Percentiles rank a stretch among this genome's conserved stretches.
These are phyloP conservation scores for Agrotis puta DNA, from an alignment of 2,888 invertebrate species.

Conservation along the genomic window DNA sequence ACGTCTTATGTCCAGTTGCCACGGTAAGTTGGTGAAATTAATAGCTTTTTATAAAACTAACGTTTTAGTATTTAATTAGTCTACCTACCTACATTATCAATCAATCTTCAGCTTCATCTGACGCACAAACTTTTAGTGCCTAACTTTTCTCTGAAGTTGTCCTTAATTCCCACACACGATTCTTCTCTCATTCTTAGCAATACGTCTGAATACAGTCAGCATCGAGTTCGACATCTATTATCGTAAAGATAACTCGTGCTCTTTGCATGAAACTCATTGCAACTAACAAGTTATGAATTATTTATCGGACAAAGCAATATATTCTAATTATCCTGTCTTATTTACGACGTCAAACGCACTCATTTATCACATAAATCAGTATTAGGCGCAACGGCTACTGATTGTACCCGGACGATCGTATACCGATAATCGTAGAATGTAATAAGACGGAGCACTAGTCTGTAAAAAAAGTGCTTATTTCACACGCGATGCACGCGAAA, in stretches of 20 bases:
- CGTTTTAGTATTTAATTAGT: conserved; percentile 25
- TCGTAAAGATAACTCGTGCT: conserved; percentile 50
- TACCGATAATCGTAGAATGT: conserved; percentile 54
- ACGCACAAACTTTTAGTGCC: conserved; percentile 13
- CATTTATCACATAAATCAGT: conserved; percentile 57
- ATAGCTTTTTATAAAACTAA: background rate
- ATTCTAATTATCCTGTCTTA: conserved; percentile 62
- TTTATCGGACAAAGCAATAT: conserved; percentile 57
- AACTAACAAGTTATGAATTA: conserved; percentile 55
- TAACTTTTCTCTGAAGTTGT: background rate
- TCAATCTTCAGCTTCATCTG: conserved; percentile 45
- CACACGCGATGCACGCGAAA: conserved; percentile 63
- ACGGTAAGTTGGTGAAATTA: background rate
- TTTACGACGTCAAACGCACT: conserved; percentile 56
- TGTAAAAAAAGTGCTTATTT: conserved; percentile 53
- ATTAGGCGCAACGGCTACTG: conserved; percentile 49
- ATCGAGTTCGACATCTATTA: conserved; percentile 45
- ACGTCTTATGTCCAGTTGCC: background rate
- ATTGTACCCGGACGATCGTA: conserved; percentile 24
- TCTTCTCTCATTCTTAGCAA: conserved; percentile 9
- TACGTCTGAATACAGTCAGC: conserved; percentile 39
- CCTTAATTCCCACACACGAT: background rate
- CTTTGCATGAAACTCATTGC: conserved; percentile 54
- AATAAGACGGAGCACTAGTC: conserved; percentile 60
- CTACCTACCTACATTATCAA: conserved; percentile 38